These are phyloP conservation scores for Matsumyia berberina DNA, from an alignment of 2,888 invertebrate genomes.

Conservation along the genomic window DNA sequence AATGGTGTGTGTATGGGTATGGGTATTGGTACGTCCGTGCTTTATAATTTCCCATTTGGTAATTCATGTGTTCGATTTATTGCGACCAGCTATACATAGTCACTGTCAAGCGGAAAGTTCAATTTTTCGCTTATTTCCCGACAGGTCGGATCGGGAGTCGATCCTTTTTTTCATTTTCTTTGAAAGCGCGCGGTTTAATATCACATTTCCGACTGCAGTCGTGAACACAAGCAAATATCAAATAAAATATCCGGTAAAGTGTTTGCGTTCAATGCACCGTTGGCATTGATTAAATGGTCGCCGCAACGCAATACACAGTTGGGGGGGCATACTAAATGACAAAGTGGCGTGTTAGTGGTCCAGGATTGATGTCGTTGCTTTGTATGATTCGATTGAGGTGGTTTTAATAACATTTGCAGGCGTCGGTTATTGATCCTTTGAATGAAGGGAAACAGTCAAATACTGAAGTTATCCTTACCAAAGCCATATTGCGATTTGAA, in stretches of 20 bases:
- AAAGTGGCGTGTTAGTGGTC: no score
- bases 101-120: neutral
- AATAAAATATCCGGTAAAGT: constrained; percentile 23
- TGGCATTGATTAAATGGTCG: constrained; percentile 30
- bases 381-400: neutral
- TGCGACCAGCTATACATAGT: constrained; percentile 7
- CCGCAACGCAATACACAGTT: neutral
- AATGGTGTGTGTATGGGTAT: neutral
- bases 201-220: constrained; percentile 41
- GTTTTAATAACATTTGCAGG: no score
- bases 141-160: neutral
- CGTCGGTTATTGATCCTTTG: no score
- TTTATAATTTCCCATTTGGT: constrained; percentile 40
- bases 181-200: constrained; percentile 23
- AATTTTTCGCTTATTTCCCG: constrained; percentile 22
- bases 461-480: no score
- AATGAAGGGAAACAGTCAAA: no score
- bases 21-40: neutral
- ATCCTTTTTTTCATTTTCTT: neutral
- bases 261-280: constrained; percentile 13
- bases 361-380: neutral
- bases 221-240: constrained; percentile 11
- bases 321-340: no score
- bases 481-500: no score
- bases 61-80: constrained; percentile 51